A percentile compares a stretch with the other conserved stretches of the same genome.
phyloP scores from a whole-genome alignment of 2,888 invertebrate species.

The Platycnemis pennipes region DNA sequence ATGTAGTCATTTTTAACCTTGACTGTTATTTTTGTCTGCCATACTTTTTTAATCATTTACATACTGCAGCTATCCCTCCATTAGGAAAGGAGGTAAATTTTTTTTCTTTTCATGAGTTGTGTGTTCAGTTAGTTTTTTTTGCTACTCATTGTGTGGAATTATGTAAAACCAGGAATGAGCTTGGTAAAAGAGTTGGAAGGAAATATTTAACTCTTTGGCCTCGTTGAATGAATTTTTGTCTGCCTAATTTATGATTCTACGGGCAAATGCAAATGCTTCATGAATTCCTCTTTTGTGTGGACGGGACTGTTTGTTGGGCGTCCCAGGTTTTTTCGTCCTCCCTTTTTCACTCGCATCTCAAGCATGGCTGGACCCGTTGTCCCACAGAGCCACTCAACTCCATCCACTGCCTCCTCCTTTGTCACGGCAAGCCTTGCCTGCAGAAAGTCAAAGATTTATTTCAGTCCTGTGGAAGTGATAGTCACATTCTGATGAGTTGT shows the following conservation, averaged over 20 bases:
- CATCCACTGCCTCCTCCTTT: conserved; percentile 76
- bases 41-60: neutral
- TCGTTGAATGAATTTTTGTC: neutral
- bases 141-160: no score
- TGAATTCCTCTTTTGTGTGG: conserved; percentile 79
- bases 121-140: no score
- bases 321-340: conserved; percentile 78
- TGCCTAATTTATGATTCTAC: neutral
- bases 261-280: conserved; percentile 73
- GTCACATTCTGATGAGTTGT: neutral
- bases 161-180: no score
- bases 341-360: conserved; percentile 77
- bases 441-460: neutral
- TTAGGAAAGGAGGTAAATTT: neutral
- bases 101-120: no score
- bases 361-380: conserved; percentile 77
- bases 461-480: neutral
- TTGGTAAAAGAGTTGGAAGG: no score
- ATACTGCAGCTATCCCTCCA: neutral
- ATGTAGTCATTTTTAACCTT: neutral
- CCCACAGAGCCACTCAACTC: conserved; percentile 73
- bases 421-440: conserved; percentile 75
- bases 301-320: conserved; percentile 78
- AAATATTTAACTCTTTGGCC: no score
- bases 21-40: neutral